A percentile compares a stretch with the other conserved stretches of the same genome.
phyloP scores from a whole-genome alignment of 2,888 invertebrate genomes.

The Melipona bicolor region DNA sequence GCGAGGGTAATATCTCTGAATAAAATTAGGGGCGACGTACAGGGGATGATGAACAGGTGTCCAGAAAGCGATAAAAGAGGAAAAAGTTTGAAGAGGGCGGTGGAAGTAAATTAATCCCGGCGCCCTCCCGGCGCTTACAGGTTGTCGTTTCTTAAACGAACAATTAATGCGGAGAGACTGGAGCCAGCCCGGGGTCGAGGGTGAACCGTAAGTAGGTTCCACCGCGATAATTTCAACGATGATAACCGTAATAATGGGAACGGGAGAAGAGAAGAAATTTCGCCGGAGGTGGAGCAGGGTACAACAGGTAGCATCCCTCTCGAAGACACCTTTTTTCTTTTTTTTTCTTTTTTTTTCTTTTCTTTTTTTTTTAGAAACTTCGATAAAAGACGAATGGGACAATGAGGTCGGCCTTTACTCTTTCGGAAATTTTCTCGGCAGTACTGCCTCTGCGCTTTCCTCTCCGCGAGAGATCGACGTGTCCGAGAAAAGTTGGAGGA shows the following conservation, averaged over 20 bases:
- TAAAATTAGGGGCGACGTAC: neutral
- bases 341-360: neutral
- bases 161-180: conserved; percentile 20
- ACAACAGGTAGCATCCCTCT: conserved; percentile 40
- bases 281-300: conserved; percentile 2
- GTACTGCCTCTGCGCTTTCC: neutral
- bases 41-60: neutral
- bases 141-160: neutral
- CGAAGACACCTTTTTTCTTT: neutral
- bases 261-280: conserved; percentile 11
- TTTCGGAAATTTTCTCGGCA: neutral
- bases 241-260: conserved; percentile 32
- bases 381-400: neutral
- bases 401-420: neutral
- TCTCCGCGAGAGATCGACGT: neutral
- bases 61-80: neutral
- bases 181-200: neutral
- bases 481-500: neutral
- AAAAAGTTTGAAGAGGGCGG: neutral
- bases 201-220: conserved; percentile 1
- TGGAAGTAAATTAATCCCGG: neutral
- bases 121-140: too few relatives aligned
- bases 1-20: neutral
- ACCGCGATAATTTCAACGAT: conserved; percentile 28
- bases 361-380: neutral